Base-by-base conservation (phyloP, 2,113 vertebrate species). In the Sinosuthora webbiana region DNA sequence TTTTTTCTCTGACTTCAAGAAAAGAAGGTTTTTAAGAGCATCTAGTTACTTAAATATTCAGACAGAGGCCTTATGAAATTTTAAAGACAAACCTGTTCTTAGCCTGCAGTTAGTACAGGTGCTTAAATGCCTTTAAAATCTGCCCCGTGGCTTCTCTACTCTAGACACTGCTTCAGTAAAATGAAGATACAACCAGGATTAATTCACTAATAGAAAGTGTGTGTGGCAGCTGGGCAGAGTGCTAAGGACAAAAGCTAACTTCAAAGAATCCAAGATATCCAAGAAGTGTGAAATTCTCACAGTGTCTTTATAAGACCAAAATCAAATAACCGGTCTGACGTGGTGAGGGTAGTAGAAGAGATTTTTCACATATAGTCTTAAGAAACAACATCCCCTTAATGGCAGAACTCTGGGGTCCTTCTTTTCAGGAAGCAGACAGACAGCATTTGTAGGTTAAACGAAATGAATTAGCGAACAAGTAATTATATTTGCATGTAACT, bases 401-500 rank as follows among this genome's bases (percentile, higher is more conserved):
- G 73, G 79, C n/a, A 75, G 56, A 87, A 64, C 73, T 78, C 56
- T 69, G 47, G 52, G 65, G 37, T 79, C 44, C 41, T 86, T 74
- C 45, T 80, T 89, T 78, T 56, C 73, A 71, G 80, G 65, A 87
- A 78, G 47, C 56, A 92, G 80, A 65, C 73, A 87, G 88, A 56
- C 82, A 95, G 68, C 23, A 8, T 84, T 92, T 90, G 52, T 71
- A 79, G 76, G 69, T 89, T 96, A 76, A 90, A 64, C 83, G 71
- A 89, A 90, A 94, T 45, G 76, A 96, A 96, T 96, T 96, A 95
- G 88, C 23, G 77, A 96, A 96, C 57, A 89, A 89, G 86, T 90
- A 96, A 97, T 97, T 97, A 57, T 87, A 95, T 94, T 95, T 95
- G 88, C 85, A 78, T 95, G 90, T 96, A 94, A 93, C 88, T 91